These are phyloP conservation scores for Steatocranus sp. DNA, from an alignment of 2,797 vertebrate genomes.

Conservation along the genomic window DNA sequence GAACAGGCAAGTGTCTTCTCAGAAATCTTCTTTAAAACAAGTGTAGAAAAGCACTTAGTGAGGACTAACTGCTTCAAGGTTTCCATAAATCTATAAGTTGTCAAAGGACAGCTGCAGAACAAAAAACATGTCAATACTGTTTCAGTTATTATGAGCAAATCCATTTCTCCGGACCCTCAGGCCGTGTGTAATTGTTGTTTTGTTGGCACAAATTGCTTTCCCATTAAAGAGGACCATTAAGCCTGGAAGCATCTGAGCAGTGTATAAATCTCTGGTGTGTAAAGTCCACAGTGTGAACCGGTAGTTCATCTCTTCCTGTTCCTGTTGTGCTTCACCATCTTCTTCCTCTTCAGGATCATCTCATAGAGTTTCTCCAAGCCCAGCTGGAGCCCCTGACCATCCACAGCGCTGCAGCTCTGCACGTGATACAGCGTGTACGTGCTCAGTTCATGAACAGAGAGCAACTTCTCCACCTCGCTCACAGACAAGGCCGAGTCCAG, in stretches of 20 bases:
- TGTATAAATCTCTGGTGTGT: conserved; percentile 22
- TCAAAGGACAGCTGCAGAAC: conserved; percentile 40
- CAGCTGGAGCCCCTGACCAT: conserved; percentile 81
- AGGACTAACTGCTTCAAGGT: conserved; percentile 40
- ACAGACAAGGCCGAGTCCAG: conserved; percentile 71
- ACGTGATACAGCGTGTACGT: conserved; percentile 77
- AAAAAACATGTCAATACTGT: conserved; percentile 57
- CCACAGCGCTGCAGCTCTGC: conserved; percentile 86
- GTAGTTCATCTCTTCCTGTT: conserved; percentile 77
- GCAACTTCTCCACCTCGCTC: conserved; percentile 82
- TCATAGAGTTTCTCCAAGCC: conserved; percentile 87
- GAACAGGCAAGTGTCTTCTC: neutral
- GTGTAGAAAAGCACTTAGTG: conserved; percentile 49
- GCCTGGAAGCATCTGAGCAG: conserved; percentile 33
- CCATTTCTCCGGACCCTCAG: conserved; percentile 54
- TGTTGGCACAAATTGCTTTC: conserved; percentile 52
- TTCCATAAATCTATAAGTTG: conserved; percentile 44
- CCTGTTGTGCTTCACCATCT: conserved; percentile 76
- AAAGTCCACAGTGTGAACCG: neutral
- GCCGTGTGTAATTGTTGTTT: conserved; percentile 52
- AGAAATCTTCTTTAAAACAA: conserved; percentile 18
- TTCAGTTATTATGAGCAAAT: conserved; percentile 61
- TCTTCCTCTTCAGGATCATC: conserved; percentile 88
- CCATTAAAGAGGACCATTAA: conserved; percentile 39
- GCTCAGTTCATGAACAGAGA: conserved; percentile 81